Evolutionary conservation across 2,797 vertebrate species (phyloP), one percentile per base, ranked within the genome.

Genomic region (Petrocephalus sullivani): DNA sequence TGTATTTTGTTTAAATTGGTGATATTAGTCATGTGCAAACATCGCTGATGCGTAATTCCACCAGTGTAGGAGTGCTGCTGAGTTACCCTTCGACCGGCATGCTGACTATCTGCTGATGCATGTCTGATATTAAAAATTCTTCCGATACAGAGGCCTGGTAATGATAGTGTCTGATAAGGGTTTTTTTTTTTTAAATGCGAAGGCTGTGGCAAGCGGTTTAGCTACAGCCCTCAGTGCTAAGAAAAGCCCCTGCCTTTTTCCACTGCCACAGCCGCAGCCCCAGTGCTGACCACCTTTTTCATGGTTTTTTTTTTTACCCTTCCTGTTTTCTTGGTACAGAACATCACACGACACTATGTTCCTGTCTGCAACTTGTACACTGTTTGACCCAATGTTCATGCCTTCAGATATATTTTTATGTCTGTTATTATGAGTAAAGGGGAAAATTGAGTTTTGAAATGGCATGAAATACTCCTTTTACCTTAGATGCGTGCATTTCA

Each of bases 281-380:
- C 16, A 58, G 4, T 12, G n/a, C 14, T 46, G 56, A 37, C 84
- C 84, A 12, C 12, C 53, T 41, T 23, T 14, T 56, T 56, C 1
- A 3, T 85, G 1, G 4, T 41, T 81, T 1, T 46, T 8, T 16
- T 54, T 23, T 37, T 75, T 41, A 6, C 7, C 14, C 84, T 86
- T 86, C 84, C 84, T 86, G 84, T 86, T 86, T 23, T 57, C 53
- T 84, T 51, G 21, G 51, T 56, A 84, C n/a, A 33, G 21, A 56
- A 28, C 9, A 9, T 56, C 49, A 33, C 23, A 2, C 56, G 19
- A 84, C 71, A 84, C 49, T 84, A 19, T 51, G 10, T 84, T 84
- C 53, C 49, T 1, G 6, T 46, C 37, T 46, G 14, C 71, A 46
- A 6, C 23, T 67, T 71, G 28, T 71, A 71, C 12, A 6, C 28